Evolutionary conservation across 2,113 vertebrate species (phyloP), one percentile per base, ranked within the genome.

Genomic region (Lepus timidus): DNA sequence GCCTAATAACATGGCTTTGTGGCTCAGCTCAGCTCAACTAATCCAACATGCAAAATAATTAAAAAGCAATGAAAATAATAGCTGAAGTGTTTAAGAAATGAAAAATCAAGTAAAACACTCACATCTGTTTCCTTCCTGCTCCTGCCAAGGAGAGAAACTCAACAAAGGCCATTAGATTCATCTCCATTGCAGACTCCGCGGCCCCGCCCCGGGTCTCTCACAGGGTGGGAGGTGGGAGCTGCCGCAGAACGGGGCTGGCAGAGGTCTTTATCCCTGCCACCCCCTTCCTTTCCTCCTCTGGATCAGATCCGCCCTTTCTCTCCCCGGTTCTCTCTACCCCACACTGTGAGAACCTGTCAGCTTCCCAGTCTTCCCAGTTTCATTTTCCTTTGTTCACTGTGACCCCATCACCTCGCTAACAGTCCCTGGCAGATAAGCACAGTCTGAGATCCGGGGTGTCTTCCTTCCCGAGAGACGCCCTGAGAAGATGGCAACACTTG

Each of bases 51-150:
- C 6, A 75, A 68, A 75, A 64, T 58, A 36, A 84, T 58, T 91
- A 25, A 81, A 91, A 93, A 71, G 68, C 4, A 71, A 52, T 70
- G 58, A 78, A 83, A 87, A 51, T 90, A 29, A 80, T 87, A 52
- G 44, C 36, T 31, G 9, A 82, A 44, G 9, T 39, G 55, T 85
- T 39, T 36, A 81, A n/a, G 74, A 22, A 65, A 52, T 67, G 23
- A 85, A 90, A 62, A 49, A 64, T 74, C 23, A 71, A 92, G 61
- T 7, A 31, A 70, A 76, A 74, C 6, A 74, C 1, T 22, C 2
- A 17, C 39, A 33, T 44, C 44, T 8, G 44, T 44, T 44, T 44
- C 44, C 44, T 44, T 44, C 22, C n/a, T 10, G 12, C 2, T 7
- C 9, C 58, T 31, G 11, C 39, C 10, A 1, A 20, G 36, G 23